Evolutionary conservation across 2,888 invertebrate genomes (phyloP), one percentile per base, ranked within the genome.

Genomic region (Nymphalis c-album): DNA sequence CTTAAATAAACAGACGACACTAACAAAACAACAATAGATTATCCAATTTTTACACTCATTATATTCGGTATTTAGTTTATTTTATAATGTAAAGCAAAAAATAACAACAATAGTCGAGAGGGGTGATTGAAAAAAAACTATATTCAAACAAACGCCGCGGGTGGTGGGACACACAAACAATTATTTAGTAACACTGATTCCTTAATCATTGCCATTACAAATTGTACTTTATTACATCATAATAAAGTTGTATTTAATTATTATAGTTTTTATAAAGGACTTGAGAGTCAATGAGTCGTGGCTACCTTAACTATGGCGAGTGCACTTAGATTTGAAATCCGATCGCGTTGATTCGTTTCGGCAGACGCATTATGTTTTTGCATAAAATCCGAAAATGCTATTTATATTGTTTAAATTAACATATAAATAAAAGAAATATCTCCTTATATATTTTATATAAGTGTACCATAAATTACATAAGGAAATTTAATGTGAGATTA

Each of bases 11-110:
- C 73, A 73, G 71, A 76, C 40, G 55, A 71, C 75, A 71, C 62
- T 26, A 51, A 55, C 26, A 20, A 59, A 50, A 68, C 58, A 71
- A 74, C 78, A 81, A 80, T 73, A 60, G 77, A 71, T 83, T 75
- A 85, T 85, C 83, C 84, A 83, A 85, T 86, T 85, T 82, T 84
- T 80, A 79, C 81, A 77, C 77, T 81, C 79, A 85, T 87, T 85
- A 85, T 79, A 62, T 79, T 70, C 81, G 82, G 80, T 80, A 79
- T 83, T 86, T 85, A 85, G 81, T 74, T 73, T 69, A 74, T 77
- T 78, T 76, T 74, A 74, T 72, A 78, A 81, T 77, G 76, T 80
- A 73, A 68, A 35, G 71, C 74, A 78, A 82, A 82, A 83, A 82
- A 77, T 69, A 65, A 60, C 63, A 78, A 80, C 80, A 85, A 80